Evolutionary conservation across 1,140 invertebrate species (phyloP), one percentile per base, ranked within the genome.

Genomic region (Dendrolimus punctatus): DNA sequence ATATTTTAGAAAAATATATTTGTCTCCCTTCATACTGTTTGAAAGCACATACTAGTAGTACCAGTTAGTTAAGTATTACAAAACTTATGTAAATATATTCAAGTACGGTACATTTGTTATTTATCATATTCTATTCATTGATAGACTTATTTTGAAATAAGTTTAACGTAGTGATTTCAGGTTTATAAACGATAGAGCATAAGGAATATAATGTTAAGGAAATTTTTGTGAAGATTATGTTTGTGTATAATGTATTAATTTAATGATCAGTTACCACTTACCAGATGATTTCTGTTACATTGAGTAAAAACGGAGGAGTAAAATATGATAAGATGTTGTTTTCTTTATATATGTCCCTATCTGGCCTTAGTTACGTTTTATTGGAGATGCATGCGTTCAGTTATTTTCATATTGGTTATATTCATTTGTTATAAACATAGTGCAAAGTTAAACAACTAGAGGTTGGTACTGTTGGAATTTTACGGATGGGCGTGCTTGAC

Each of bases 111-210:
- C 75, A 76, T 83, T 84, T 80, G 78, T 84, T 84, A 83, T 83
- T 80, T 81, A 80, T 76, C 75, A 80, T 81, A 76, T 80, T 83
- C 73, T 78, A 78, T 81, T 78, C 71, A 73, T 78, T 66, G 68
- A 78, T 80, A 74, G 67, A 71, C 66, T 80, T 80, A 76, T 79
- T 77, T 77, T 76, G 55, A 69, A 71, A 80, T 81, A 80, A 80
- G 73, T 80, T 79, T 64, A 65, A 75, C 53, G 71, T 84, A 81
- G 76, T 56, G 66, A 75, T 78, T 78, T 72, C 67, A 71, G 76
- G 71, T 81, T 81, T 75, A 76, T 74, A 75, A 48, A 76, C 62
- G 69, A 71, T 80, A 80, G 70, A 55, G 53, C 40, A 52, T 80
- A 79, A 77, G 71, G 57, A 65, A 48, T 53, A 66, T 71, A 64